Conservation (phyloP, 2,113 vertebrate genomes). For the Salvelinus namaycush region DNA sequence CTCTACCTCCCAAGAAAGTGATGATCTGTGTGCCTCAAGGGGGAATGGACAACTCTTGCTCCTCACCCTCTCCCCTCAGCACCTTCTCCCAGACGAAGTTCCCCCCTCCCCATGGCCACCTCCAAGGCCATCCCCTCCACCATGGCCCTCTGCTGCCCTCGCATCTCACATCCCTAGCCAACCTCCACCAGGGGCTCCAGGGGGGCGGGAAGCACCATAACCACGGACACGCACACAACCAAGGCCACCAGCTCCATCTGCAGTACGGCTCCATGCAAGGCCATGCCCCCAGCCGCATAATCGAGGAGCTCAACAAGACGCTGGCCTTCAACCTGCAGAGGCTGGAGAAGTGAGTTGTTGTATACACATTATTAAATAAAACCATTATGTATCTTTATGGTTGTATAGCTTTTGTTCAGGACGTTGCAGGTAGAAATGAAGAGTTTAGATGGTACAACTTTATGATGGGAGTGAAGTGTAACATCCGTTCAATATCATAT, state of each 20-base stretch:
- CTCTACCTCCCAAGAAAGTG: constrained; percentile 98
- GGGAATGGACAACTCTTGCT: constrained; percentile 78
- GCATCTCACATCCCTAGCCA: constrained; percentile 68
- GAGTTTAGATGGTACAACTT: too few relatives aligned
- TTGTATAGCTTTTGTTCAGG: too few relatives aligned
- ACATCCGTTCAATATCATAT: too few relatives aligned
- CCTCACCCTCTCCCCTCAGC: constrained; percentile 68
- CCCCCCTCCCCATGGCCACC: constrained; percentile 45
- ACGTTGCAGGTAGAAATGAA: too few relatives aligned
- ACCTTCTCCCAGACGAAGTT: constrained; percentile 87
- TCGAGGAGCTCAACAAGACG: constrained; percentile 96
- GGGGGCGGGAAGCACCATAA: constrained; percentile 23
- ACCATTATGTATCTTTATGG: too few relatives aligned
- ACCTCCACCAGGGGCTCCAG: constrained; percentile 55
- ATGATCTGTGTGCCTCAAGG: constrained; percentile 95
- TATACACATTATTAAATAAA: too few relatives aligned
- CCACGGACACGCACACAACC: constrained; percentile 70
- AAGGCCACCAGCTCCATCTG: constrained; percentile 86
- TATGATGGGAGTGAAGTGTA: too few relatives aligned
- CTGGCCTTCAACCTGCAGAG: constrained; percentile 95
- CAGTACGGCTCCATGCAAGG: constrained; percentile 85
- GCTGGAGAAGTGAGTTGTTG: constrained; percentile 88
- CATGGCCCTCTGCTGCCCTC: constrained; percentile 85
- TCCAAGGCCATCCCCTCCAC: constrained; percentile 74
- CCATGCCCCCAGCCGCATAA: constrained; percentile 87